phyloP scores from a whole-genome alignment of 2,797 vertebrate genomes.

The Bothrops alternatus region DNA sequence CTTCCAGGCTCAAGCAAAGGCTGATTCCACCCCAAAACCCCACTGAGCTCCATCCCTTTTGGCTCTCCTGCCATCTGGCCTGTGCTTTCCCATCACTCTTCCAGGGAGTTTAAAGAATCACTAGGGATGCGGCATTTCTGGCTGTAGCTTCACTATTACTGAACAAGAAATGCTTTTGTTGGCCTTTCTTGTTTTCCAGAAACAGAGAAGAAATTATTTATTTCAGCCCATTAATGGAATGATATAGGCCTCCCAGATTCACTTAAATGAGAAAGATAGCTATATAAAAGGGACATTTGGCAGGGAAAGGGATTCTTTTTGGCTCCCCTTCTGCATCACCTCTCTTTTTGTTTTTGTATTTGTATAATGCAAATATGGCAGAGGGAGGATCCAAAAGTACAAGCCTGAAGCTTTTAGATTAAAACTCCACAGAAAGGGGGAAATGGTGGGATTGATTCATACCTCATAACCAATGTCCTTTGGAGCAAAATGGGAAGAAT shows the following conservation, averaged over 20 bases:
- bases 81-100: not conserved
- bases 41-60: not conserved
- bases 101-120: not conserved
- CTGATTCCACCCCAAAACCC: not conserved
- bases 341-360: not conserved
- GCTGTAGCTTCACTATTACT: too few species aligned
- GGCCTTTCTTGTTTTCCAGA: not conserved
- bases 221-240: not conserved
- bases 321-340: not conserved
- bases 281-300: not conserved
- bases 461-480: not conserved
- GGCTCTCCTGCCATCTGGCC: not conserved
- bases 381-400: not conserved
- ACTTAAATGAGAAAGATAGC: not conserved
- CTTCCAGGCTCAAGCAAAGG: not conserved
- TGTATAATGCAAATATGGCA: not conserved
- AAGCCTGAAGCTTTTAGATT: not conserved
- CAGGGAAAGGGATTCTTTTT: not conserved
- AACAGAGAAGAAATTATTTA: not conserved
- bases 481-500: not conserved
- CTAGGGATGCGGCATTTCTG: not conserved
- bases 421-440: not conserved
- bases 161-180: not conserved
- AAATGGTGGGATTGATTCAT: not conserved
- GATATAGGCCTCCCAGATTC: not conserved